Conservation (phyloP, 2,888 invertebrate genomes). For the Tuberolachnus salignus region DNA sequence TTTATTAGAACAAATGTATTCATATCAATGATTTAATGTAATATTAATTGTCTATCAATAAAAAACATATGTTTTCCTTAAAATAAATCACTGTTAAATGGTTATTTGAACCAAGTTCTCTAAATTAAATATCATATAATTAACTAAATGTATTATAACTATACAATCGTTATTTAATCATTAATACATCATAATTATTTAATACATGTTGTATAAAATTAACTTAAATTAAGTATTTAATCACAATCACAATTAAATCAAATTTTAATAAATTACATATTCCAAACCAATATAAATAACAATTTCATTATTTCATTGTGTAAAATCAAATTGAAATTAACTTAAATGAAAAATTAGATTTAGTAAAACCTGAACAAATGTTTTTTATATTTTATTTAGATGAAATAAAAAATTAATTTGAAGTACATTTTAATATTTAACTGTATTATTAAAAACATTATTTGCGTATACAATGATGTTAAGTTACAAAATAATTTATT, state of each 20-base stretch:
- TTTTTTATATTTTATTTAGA: background rate
- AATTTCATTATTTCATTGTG: slow-evolving; percentile 12
- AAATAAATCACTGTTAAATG: slow-evolving; percentile 41
- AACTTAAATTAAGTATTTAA: slow-evolving; percentile 49
- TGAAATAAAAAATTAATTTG: slow-evolving; percentile 17
- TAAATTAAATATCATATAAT: slow-evolving; percentile 23
- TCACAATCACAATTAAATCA: slow-evolving; percentile 47
- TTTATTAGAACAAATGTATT: slow-evolving; percentile 10
- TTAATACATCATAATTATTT: too few species aligned
- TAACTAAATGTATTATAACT: slow-evolving; percentile 22
- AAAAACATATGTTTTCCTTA: slow-evolving; percentile 32
- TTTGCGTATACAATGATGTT: slow-evolving; percentile 22
- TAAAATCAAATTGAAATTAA: slow-evolving; percentile 16
- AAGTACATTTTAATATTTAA: slow-evolving; percentile 14
- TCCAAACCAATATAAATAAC: slow-evolving; percentile 33
- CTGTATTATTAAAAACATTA: slow-evolving; percentile 13
- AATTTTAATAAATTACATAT: slow-evolving; percentile 32
- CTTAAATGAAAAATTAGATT: slow-evolving; percentile 17
- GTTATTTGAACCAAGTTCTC: background rate
- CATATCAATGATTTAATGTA: too few species aligned
- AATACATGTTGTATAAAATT: slow-evolving; percentile 52
- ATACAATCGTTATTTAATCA: slow-evolving; percentile 51
- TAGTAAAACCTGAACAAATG: background rate
- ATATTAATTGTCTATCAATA: slow-evolving; percentile 19
- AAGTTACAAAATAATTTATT: slow-evolving; percentile 12